A percentile compares a stretch with the other conserved stretches of the same genome.
These are phyloP conservation scores for Chaetogeoica ovagalla DNA, from an alignment of 2,888 invertebrate genomes.

Conservation along the genomic window DNA sequence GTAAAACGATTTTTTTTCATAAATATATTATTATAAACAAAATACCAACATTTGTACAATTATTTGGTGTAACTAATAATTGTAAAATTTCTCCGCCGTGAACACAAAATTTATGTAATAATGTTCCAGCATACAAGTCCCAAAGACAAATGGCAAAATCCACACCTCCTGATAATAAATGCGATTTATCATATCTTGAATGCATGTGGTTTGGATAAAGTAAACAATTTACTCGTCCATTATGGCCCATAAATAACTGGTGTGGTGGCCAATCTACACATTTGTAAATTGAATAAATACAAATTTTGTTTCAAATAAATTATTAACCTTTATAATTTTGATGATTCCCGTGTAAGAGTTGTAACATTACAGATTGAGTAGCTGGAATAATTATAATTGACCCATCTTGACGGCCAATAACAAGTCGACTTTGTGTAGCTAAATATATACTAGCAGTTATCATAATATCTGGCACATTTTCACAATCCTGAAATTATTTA, in stretches of 20 bases:
- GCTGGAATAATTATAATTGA: slow-evolving; percentile 94
- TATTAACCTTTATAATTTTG: slow-evolving; percentile 73
- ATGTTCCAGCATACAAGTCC: slow-evolving; percentile 87
- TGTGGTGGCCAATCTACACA: slow-evolving; percentile 83
- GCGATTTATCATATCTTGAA: slow-evolving; percentile 81
- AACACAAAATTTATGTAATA: slow-evolving; percentile 93
- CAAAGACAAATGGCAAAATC: slow-evolving; percentile 97
- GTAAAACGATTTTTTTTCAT: no score
- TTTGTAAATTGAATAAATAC: neutral
- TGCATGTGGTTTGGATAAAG: slow-evolving; percentile 93
- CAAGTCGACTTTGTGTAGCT: slow-evolving; percentile 88
- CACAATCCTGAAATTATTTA: slow-evolving; percentile 59
- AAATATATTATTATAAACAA: slow-evolving; percentile 60
- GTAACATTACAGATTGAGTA: slow-evolving; percentile 91
- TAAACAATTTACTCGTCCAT: slow-evolving; percentile 90
- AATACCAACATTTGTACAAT: slow-evolving; percentile 72
- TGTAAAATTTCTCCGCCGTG: slow-evolving; percentile 97
- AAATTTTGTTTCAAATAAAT: neutral
- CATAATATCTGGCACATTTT: slow-evolving; percentile 64
- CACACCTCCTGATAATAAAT: slow-evolving; percentile 93
- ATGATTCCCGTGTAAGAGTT: slow-evolving; percentile 84
- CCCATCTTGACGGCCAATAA: slow-evolving; percentile 94
- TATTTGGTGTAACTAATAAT: slow-evolving; percentile 89
- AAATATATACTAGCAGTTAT: slow-evolving; percentile 93
- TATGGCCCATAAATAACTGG: slow-evolving; percentile 85